Evolutionary conservation across 2,797 vertebrate species (phyloP).

Genomic region (Lithobates sylvaticus): DNA sequence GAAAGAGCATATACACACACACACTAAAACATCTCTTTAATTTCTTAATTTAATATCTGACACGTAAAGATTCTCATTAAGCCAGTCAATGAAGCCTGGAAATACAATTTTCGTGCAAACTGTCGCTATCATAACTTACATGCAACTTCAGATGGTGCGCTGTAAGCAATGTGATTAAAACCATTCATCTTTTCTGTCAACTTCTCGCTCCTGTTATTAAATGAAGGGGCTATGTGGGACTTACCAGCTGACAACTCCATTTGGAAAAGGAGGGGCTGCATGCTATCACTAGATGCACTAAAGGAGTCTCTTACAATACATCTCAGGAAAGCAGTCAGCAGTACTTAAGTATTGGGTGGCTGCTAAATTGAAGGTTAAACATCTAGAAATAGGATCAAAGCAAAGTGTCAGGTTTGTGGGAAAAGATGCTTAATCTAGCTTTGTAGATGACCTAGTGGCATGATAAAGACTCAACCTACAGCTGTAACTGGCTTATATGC

Average conservation of each 20-base stretch:
- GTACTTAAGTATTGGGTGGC: slow-evolving; percentile 34
- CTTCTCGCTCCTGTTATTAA: slow-evolving; percentile 69
- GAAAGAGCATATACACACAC: slow-evolving; percentile 73
- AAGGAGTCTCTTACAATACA: background rate
- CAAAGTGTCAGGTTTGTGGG: slow-evolving; percentile 20
- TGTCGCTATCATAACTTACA: slow-evolving; percentile 83
- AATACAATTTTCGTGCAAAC: slow-evolving; percentile 85
- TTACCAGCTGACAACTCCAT: slow-evolving; percentile 51
- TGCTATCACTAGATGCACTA: slow-evolving; percentile 31
- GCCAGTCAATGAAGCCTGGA: slow-evolving; percentile 85
- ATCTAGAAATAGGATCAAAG: slow-evolving; percentile 51
- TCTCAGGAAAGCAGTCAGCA: slow-evolving; percentile 8
- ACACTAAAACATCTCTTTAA: slow-evolving; percentile 77
- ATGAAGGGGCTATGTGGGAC: slow-evolving; percentile 58
- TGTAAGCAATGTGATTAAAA: slow-evolving; percentile 82
- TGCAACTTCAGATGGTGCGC: slow-evolving; percentile 78
- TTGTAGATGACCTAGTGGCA: slow-evolving; percentile 25
- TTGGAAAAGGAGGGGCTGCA: slow-evolving; percentile 51
- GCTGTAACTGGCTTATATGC: background rate
- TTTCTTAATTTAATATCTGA: slow-evolving; percentile 85
- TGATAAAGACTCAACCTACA: background rate
- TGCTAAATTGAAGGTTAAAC: slow-evolving; percentile 58
- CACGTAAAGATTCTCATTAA: slow-evolving; percentile 86
- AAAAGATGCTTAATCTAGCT: slow-evolving; percentile 45
- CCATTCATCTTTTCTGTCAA: slow-evolving; percentile 82